phyloP scores from a whole-genome alignment of 2,888 invertebrate species.

The Entomobrya proxima region DNA sequence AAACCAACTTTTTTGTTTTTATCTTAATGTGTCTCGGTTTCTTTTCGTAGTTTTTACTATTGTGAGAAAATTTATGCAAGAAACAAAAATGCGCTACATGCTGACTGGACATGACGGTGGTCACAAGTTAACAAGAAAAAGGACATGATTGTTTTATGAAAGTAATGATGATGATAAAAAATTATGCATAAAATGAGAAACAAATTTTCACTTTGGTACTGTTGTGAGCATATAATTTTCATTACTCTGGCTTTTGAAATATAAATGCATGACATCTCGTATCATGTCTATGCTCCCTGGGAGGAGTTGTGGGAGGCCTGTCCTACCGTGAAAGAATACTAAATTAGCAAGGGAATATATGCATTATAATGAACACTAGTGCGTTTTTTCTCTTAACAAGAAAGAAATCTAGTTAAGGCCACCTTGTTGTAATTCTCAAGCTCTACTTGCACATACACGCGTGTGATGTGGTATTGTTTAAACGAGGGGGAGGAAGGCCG shows the following conservation, averaged over 20 bases:
- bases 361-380: too few relatives aligned
- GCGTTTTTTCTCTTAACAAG: too few relatives aligned
- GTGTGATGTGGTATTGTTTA: too few relatives aligned
- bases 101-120: background rate
- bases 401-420: background rate
- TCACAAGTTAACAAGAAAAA: slow-evolving; percentile 33
- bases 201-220: background rate
- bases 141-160: slow-evolving; percentile 53
- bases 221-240: background rate
- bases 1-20: background rate
- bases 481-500: background rate
- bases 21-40: background rate
- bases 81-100: background rate
- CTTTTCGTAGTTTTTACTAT: background rate
- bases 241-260: background rate
- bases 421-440: background rate
- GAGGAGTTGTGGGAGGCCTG: background rate
- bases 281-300: background rate
- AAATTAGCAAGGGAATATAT: background rate
- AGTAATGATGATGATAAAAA: slow-evolving; percentile 51
- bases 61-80: background rate
- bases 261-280: background rate
- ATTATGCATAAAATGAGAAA: slow-evolving; percentile 31
- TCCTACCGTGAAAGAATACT: background rate
- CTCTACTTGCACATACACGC: background rate